Evolutionary conservation across 2,888 invertebrate genomes (phyloP).

Genomic region (Deladenus siricidicola): DNA sequence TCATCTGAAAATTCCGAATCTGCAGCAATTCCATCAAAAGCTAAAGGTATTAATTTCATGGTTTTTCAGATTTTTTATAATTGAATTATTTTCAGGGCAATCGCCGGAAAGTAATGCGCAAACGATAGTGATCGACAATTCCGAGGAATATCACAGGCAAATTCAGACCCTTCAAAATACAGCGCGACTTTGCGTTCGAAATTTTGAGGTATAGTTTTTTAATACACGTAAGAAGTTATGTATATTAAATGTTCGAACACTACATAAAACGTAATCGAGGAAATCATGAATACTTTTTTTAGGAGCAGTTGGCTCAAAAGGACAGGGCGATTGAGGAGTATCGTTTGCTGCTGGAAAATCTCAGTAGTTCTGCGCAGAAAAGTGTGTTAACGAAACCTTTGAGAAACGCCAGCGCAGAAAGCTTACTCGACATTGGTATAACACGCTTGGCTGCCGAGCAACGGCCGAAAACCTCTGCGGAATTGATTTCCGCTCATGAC

Average conservation of each 20-base stretch:
- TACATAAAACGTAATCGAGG: constrained; percentile 7
- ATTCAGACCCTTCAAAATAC: constrained; percentile 35
- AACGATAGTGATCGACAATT: constrained; percentile 41
- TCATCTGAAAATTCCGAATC: neutral
- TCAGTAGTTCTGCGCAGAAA: neutral
- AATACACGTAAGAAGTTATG: neutral
- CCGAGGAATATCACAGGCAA: constrained; percentile 33
- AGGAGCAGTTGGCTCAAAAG: constrained; percentile 43
- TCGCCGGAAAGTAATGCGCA: neutral
- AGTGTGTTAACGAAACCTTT: neutral
- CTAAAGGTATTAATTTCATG: neutral
- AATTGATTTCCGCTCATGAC: constrained; percentile 5
- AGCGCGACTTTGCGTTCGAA: constrained; percentile 37
- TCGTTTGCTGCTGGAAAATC: constrained; percentile 27
- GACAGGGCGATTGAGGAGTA: constrained; percentile 40
- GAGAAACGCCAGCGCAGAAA: neutral
- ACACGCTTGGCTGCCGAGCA: neutral
- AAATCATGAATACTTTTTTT: neutral
- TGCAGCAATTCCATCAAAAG: neutral
- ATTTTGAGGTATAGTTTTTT: constrained; percentile 32
- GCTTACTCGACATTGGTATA: neutral
- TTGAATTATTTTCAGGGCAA: too few relatives aligned
- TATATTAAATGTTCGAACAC: neutral
- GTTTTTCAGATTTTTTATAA: too few relatives aligned
- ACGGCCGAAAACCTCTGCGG: constrained; percentile 7